Evolutionary conservation across 1,140 invertebrate species (phyloP), one percentile per base, ranked within the genome.

Genomic region (Micrasema minimum): DNA sequence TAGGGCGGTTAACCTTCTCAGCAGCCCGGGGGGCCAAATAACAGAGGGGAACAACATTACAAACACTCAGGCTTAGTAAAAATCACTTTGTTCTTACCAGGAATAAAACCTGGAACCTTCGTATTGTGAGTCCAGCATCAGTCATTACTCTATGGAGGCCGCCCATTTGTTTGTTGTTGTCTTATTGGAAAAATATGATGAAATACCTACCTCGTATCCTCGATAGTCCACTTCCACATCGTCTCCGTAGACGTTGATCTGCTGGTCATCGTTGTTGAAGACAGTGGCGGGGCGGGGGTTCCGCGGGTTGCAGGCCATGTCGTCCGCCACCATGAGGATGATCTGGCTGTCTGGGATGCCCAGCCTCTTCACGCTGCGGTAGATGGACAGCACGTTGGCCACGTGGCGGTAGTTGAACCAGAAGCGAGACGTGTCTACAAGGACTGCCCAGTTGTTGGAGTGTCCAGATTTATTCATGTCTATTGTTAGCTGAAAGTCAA

Each of bases 341-440:
- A 99, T 99, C 83, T 95, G 93, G 55, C 92, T 93, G 80, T 99
- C 97, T 6, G 97, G 97, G 74, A 99, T 99, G 37, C 98, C 98
- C 1, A 99, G 86, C 16, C 97, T 86, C 83, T 99, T 99, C 0
- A 99, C 96, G 80, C 96, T 98, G 0, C 97, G 89, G 80, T 99
- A 99, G 77, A 99, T 96, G 0, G 97, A 99, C 38, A 99, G 84
- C 0, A 99, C 98, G 83, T 99, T 99, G 0, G 98, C 96, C 11
- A 99, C 96, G 90, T 99, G 98, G 37, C 98, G 88, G 82, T 99
- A 99, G 82, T 99, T 99, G 77, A 99, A 99, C 98, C 98, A 99
- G 85, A 99, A 99, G 65, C 97, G 85, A 1, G 97, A 99, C 0
- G 97, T 98, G 80, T 99, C 96, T 0, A 99, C 97, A 65, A 99